These are phyloP conservation scores for Onthophagus sagittarius DNA, from an alignment of 2,888 invertebrate species.

Conservation along the genomic window DNA sequence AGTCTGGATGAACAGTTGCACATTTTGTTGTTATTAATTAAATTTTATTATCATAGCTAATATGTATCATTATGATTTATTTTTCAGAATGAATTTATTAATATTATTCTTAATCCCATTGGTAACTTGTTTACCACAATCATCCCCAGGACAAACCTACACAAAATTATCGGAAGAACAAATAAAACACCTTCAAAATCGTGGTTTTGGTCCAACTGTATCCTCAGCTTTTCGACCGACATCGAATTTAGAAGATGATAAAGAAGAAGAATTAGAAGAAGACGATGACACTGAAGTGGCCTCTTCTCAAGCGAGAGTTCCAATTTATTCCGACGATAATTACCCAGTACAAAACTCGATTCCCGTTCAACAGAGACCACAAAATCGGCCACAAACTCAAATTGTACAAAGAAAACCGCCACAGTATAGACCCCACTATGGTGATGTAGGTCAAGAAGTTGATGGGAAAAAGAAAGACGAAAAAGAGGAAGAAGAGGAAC, in stretches of 20 bases:
- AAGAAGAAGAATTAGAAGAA: slow-evolving; percentile 26
- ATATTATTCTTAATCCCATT: slow-evolving; percentile 21
- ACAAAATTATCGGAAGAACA: slow-evolving; percentile 28
- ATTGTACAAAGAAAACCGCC: slow-evolving; percentile 19
- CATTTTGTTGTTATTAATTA: no score
- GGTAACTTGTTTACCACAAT: slow-evolving; percentile 25
- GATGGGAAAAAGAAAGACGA: slow-evolving; percentile 51
- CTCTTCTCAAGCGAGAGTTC: slow-evolving; percentile 31
- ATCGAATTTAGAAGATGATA: slow-evolving; percentile 23
- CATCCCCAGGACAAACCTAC: slow-evolving; percentile 24
- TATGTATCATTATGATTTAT: not conserved
- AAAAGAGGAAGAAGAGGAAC: slow-evolving; percentile 77
- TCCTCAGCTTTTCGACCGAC: slow-evolving; percentile 25
- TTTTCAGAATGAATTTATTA: slow-evolving; percentile 29
- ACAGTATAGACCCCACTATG: slow-evolving; percentile 23
- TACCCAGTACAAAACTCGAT: slow-evolving; percentile 35
- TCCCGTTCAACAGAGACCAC: slow-evolving; percentile 33
- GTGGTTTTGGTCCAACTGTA: slow-evolving; percentile 33
- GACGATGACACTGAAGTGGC: slow-evolving; percentile 26
- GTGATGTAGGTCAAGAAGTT: slow-evolving; percentile 20
- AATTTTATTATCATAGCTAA: not conserved
- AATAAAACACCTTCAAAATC: slow-evolving; percentile 28
- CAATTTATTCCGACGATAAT: slow-evolving; percentile 32
- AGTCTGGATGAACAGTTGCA: no score
- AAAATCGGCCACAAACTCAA: slow-evolving; percentile 23